A percentile compares a stretch with the other conserved stretches of the same genome.
Conservation (phyloP, 2,888 invertebrate genomes). For the Tachina grossa region DNA sequence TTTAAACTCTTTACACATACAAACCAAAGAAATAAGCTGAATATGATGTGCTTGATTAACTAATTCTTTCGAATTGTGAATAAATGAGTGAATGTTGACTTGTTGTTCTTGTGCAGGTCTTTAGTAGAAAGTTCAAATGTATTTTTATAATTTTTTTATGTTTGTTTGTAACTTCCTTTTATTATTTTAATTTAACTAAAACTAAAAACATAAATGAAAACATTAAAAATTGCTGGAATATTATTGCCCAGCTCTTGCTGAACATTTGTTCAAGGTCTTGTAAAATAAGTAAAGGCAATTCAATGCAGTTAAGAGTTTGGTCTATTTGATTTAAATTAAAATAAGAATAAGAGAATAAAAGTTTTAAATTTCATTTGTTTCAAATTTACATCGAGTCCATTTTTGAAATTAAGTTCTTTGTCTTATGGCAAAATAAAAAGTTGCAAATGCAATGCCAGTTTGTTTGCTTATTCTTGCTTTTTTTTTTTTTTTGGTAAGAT, state of each 20-base stretch:
- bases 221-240: slow-evolving; percentile 29
- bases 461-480: slow-evolving; percentile 31
- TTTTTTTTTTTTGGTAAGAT: slow-evolving; percentile 1
- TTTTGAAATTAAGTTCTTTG: neutral
- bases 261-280: slow-evolving; percentile 60
- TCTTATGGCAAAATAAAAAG: slow-evolving; percentile 15
- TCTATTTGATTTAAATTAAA: slow-evolving; percentile 7
- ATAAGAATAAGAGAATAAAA: slow-evolving; percentile 8
- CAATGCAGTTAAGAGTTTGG: slow-evolving; percentile 52
- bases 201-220: neutral
- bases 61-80: no score
- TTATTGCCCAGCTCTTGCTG: slow-evolving; percentile 17
- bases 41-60: no score
- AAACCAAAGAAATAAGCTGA: no score
- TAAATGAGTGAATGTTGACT: no score
- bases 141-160: neutral
- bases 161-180: neutral
- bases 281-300: slow-evolving; percentile 50
- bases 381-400: slow-evolving; percentile 14
- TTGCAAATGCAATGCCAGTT: slow-evolving; percentile 23
- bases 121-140: neutral
- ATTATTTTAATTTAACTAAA: neutral
- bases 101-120: no score
- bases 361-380: slow-evolving; percentile 28
- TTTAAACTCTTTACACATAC: no score